Evolutionary conservation across 92 coral and sea anemone genomes (phyloP), one percentile per base, ranked within the genome.

Genomic region (Heliopora coerulea): DNA sequence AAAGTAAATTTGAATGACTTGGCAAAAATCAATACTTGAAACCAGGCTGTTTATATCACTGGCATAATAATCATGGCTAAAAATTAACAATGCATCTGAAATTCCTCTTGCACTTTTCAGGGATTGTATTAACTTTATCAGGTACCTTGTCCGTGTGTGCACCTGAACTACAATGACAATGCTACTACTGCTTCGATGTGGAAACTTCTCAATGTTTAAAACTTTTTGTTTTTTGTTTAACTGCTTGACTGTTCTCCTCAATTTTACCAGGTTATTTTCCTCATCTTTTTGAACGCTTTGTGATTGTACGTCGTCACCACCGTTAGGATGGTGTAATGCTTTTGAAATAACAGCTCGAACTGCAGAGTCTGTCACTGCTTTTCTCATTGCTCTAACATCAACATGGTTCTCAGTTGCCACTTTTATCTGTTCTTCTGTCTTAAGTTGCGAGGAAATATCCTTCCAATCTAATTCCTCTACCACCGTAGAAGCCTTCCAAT

Each of bases 1-100:
- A 65, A 93, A 93, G 49, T 84, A 93, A 34, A 93, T 90, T 60
- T 93, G 98, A 56, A 93, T 23, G 0, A 93, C 98, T 96, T 93
- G 68, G 74, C 99, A 87, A 75, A 90, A 95, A 59, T 95, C 84
- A 37, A 95, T 83, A 12, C 89, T 65, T 49, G 80, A 79, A 35
- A 90, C 96, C 23, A 82, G 28, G 41, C 61, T 62, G 57, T 95
- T 87, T 24, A 95, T 88, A 25, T 87, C 88, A 17, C 85, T 91
- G 0, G 86, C 74, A 73, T 82, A 85, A 21, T 65, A 86, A 54
- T 95, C 99, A 49, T 90, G 96, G 65, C 99, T 95, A n/a, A 88
- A 78, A 0, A 95, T 82, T 0, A 95, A 82, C 44, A 95, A 28
- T 0, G 91, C 85, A 32, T 90, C 82, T 23, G 84, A 83, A 19